These are phyloP conservation scores for Clanis bilineata DNA, from an alignment of 2,888 invertebrate species.

Conservation along the genomic window DNA sequence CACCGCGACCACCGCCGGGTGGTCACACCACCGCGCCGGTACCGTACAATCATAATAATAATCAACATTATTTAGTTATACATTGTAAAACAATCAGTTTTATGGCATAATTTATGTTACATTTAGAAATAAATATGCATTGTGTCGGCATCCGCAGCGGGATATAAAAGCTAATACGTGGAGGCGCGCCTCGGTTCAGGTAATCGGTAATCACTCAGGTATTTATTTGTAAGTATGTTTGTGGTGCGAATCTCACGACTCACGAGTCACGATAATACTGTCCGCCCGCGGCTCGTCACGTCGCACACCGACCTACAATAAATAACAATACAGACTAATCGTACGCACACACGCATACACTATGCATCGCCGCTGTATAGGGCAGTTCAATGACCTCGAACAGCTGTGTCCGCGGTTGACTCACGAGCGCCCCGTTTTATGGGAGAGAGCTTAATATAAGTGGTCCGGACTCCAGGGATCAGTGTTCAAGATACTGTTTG, in stretches of 20 bases:
- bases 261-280: conserved; percentile 32
- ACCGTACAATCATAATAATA: conserved; percentile 40
- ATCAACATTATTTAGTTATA: conserved; percentile 62
- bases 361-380: background rate
- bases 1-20: conserved; percentile 45
- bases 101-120: conserved; percentile 72
- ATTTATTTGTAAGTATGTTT: no score
- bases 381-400: background rate
- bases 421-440: background rate
- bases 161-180: conserved; percentile 4
- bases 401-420: background rate
- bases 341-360: background rate
- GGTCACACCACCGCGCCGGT: conserved; percentile 44
- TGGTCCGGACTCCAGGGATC: no score
- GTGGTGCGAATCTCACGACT: conserved; percentile 21
- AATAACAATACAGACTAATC: conserved; percentile 5
- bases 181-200: background rate
- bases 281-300: conserved; percentile 21
- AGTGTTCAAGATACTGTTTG: background rate
- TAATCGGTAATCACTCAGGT: conserved; percentile 2
- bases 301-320: conserved; percentile 7
- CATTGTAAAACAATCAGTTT: conserved; percentile 63
- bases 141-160: conserved; percentile 37
- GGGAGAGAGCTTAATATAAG: background rate
- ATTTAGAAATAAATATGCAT: conserved; percentile 64